Conservation (phyloP, 1,140 invertebrate genomes). For the Bombus turneri region DNA sequence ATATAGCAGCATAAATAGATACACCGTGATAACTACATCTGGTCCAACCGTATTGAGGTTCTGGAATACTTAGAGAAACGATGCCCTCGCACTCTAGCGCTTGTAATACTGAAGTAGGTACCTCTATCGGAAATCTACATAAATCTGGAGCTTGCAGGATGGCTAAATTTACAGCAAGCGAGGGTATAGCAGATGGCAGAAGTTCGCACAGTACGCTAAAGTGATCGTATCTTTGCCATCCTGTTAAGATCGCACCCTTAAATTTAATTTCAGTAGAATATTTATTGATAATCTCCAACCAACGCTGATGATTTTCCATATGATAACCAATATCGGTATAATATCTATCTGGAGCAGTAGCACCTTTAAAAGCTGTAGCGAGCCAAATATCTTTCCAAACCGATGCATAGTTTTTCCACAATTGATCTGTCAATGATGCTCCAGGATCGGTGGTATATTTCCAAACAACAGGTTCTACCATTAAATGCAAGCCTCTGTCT, state of each 20-base stretch:
- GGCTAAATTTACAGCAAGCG: constrained; percentile 85
- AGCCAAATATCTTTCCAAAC: constrained; percentile 94
- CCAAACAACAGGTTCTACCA: constrained; percentile 94
- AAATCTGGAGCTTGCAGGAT: constrained; percentile 76
- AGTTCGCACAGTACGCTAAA: constrained; percentile 91
- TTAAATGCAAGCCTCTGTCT: constrained; percentile 85
- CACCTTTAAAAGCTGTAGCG: constrained; percentile 95
- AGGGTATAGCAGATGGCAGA: constrained; percentile 87
- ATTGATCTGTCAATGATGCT: constrained; percentile 82
- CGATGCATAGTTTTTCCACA: constrained; percentile 91
- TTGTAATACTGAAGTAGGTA: constrained; percentile 67
- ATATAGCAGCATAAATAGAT: constrained; percentile 70
- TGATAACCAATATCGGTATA: constrained; percentile 83
- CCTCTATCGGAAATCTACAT: constrained; percentile 67
- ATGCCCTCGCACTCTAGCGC: constrained; percentile 73
- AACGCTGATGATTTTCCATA: constrained; percentile 88
- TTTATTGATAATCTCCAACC: constrained; percentile 86
- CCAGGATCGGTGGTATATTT: constrained; percentile 86
- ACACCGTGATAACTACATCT: constrained; percentile 76
- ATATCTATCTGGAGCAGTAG: constrained; percentile 90
- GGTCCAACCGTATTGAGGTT: constrained; percentile 79
- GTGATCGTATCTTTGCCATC: constrained; percentile 92
- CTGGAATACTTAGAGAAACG: constrained; percentile 74
- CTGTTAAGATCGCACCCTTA: constrained; percentile 85
- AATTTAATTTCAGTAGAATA: constrained; percentile 83